phyloP scores from a whole-genome alignment of 2,888 invertebrate species.

The Leptinotarsa haldemani region DNA sequence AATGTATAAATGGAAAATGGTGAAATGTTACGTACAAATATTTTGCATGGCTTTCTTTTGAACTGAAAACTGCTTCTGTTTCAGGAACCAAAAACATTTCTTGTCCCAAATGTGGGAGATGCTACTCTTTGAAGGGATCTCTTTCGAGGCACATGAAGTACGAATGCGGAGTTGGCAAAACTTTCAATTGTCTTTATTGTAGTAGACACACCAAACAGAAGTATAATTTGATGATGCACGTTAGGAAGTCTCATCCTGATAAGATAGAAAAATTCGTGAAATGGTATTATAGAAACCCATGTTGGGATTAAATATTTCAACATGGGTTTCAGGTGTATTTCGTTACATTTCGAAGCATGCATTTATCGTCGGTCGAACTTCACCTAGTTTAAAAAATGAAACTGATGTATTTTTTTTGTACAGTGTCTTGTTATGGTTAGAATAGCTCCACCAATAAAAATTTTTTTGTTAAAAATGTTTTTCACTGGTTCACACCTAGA shows the following conservation, averaged over 20 bases:
- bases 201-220: slow-evolving; percentile 33
- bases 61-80: neutral
- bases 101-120: slow-evolving; percentile 32
- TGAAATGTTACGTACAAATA: neutral
- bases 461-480: no score
- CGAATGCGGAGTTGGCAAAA: slow-evolving; percentile 51
- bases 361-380: no score
- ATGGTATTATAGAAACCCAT: slow-evolving; percentile 23
- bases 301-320: neutral
- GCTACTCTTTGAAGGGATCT: slow-evolving; percentile 30
- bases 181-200: slow-evolving; percentile 54
- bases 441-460: no score
- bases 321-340: neutral
- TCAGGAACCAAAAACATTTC: slow-evolving; percentile 13
- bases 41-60: no score
- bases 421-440: no score
- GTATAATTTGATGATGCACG: slow-evolving; percentile 37
- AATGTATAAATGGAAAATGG: no score
- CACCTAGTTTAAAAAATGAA: no score
- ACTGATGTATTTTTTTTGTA: no score
- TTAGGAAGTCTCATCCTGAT: slow-evolving; percentile 29
- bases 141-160: slow-evolving; percentile 51
- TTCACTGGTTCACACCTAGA: no score
- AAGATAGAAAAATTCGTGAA: slow-evolving; percentile 28
- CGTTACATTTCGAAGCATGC: neutral